Percentiles rank a stretch among this genome's conserved stretches.
phyloP scores from a whole-genome alignment of 2,113 vertebrate genomes.

The Trematocara macrostoma region DNA sequence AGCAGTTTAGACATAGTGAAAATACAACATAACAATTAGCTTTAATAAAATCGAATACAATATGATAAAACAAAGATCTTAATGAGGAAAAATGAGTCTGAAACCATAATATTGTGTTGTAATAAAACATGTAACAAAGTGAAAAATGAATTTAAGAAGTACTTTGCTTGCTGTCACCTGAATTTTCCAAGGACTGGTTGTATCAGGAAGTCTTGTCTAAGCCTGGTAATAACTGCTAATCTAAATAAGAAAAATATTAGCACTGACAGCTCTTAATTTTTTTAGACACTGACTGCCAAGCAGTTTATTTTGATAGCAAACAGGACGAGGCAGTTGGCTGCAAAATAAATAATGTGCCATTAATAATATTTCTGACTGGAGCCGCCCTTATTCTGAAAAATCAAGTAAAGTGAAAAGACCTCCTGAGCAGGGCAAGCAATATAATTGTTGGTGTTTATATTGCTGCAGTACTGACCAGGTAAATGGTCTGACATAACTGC shows the following conservation, averaged over 20 bases:
- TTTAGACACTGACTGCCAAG: not conserved
- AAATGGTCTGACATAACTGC: not conserved
- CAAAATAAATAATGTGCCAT: not conserved
- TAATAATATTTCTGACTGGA: not conserved
- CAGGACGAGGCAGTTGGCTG: accelerated
- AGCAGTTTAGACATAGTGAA: not conserved
- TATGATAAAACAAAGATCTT: not conserved
- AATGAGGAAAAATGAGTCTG: not conserved
- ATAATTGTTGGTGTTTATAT: not conserved
- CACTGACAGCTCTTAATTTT: not conserved
- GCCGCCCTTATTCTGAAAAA: not conserved
- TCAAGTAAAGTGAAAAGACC: not conserved
- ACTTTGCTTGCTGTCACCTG: not conserved
- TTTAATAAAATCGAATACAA: not conserved
- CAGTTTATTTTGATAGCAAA: not conserved
- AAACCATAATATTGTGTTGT: not conserved
- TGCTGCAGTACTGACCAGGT: not conserved
- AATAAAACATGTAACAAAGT: not conserved
- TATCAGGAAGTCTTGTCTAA: not conserved
- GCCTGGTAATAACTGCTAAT: not conserved
- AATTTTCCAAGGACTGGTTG: not conserved
- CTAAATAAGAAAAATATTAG: not conserved
- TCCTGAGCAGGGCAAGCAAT: not conserved
- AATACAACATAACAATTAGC: not conserved
- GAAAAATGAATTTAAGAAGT: not conserved